phyloP scores from a whole-genome alignment of 2,113 vertebrate species.

The Ursus arctos region DNA sequence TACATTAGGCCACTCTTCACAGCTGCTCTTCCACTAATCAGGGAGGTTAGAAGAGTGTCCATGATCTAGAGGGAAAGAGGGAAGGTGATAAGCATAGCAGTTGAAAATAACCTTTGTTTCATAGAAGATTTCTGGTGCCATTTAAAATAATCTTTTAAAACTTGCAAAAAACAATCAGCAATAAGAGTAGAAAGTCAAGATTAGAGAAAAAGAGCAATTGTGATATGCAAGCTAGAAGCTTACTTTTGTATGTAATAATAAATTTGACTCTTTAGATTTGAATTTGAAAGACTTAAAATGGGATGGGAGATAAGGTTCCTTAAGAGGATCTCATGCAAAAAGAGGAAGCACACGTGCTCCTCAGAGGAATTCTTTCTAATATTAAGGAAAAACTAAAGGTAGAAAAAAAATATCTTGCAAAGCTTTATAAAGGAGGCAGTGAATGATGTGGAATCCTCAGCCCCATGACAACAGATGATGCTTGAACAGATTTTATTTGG shows the following conservation, averaged over 20 bases:
- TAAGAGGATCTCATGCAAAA: neutral
- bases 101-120: neutral
- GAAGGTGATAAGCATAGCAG: neutral
- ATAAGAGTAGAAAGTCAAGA: conserved; percentile 22
- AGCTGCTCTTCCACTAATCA: neutral
- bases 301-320: neutral
- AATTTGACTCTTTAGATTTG: neutral
- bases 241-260: neutral
- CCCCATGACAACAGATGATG: neutral
- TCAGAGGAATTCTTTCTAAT: neutral
- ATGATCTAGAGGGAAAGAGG: neutral
- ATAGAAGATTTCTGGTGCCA: neutral
- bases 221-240: neutral
- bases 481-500: conserved; percentile 1
- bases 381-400: conserved; percentile 25
- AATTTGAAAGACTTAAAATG: neutral
- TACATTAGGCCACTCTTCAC: neutral
- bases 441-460: neutral
- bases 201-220: neutral
- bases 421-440: neutral
- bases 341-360: neutral
- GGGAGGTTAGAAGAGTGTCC: neutral
- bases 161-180: neutral
- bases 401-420: neutral
- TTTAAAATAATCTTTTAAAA: conserved; percentile 32